Conservation (phyloP, 2,113 vertebrate species). For the Erythrocercus mccallii region DNA sequence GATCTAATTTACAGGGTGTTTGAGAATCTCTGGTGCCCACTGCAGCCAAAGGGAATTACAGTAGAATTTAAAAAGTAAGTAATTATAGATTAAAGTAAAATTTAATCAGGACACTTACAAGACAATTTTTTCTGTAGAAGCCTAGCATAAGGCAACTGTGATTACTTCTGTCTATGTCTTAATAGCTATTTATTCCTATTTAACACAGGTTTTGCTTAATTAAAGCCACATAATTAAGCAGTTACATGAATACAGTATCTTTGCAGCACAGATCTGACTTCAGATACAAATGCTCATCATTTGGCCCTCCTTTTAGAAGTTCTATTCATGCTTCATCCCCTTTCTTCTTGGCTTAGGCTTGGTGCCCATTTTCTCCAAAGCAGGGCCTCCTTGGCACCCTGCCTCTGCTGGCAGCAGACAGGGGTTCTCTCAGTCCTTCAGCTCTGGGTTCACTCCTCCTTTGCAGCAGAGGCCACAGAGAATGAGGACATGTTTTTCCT, state of each 20-base stretch:
- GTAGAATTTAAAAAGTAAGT: background rate
- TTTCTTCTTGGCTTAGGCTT: slow-evolving; percentile 16
- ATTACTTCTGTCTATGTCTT: slow-evolving; percentile 15
- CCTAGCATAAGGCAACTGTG: background rate
- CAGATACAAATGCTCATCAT: slow-evolving; percentile 2
- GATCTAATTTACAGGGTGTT: background rate
- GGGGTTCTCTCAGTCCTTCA: slow-evolving; percentile 32
- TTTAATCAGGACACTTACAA: background rate
- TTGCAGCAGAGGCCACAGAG: slow-evolving; percentile 14
- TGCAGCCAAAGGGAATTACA: slow-evolving; percentile 23
- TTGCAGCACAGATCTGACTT: background rate
- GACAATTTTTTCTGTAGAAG: slow-evolving; percentile 9
- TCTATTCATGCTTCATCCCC: background rate
- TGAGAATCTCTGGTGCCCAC: background rate
- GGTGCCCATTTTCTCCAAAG: slow-evolving; percentile 39
- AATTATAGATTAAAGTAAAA: slow-evolving; percentile 24
- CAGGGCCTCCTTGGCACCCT: slow-evolving; percentile 40
- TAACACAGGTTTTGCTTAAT: slow-evolving; percentile 1
- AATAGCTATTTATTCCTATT: background rate
- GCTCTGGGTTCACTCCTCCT: slow-evolving; percentile 19
- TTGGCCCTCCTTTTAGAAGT: background rate
- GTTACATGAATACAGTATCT: background rate
- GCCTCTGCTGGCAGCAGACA: slow-evolving; percentile 36
- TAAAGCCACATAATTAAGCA: background rate
- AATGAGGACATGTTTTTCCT: background rate